Conservation (phyloP, 2,888 invertebrate species). For the Mactromeris polynyma region DNA sequence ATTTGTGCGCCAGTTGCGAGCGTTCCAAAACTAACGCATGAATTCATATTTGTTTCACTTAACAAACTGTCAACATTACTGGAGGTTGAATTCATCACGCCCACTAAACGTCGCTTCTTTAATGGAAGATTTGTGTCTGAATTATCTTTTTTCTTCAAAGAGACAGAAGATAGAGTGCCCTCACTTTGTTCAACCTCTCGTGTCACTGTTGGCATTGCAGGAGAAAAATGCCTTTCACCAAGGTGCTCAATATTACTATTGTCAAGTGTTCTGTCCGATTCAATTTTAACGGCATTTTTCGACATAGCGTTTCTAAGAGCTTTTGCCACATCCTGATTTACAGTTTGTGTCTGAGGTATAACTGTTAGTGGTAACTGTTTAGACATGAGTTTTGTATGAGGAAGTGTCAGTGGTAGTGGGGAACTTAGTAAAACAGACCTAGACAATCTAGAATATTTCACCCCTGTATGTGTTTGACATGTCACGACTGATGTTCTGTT, state of each 20-base stretch:
- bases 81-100: slow-evolving; percentile 17
- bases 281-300: neutral
- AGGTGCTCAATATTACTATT: neutral
- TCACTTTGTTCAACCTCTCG: slow-evolving; percentile 19
- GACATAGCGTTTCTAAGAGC: slow-evolving; percentile 56
- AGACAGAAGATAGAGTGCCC: neutral
- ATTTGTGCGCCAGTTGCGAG: slow-evolving; percentile 44
- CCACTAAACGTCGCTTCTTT: slow-evolving; percentile 71
- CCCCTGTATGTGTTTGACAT: neutral
- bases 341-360: slow-evolving; percentile 20
- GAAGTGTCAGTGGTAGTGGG: neutral
- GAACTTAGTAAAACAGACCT: neutral
- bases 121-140: slow-evolving; percentile 70
- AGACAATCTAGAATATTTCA: neutral
- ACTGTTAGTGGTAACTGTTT: slow-evolving; percentile 30
- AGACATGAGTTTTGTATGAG: neutral
- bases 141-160: slow-evolving; percentile 52
- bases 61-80: neutral
- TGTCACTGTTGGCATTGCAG: neutral
- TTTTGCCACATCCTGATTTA: slow-evolving; percentile 54
- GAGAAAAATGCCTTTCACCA: neutral
- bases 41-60: neutral
- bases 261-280: neutral
- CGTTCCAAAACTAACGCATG: slow-evolving; percentile 15
- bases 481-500: no score